Base-by-base conservation (phyloP, 2,888 invertebrate species). In the Copidosoma aretas region DNA sequence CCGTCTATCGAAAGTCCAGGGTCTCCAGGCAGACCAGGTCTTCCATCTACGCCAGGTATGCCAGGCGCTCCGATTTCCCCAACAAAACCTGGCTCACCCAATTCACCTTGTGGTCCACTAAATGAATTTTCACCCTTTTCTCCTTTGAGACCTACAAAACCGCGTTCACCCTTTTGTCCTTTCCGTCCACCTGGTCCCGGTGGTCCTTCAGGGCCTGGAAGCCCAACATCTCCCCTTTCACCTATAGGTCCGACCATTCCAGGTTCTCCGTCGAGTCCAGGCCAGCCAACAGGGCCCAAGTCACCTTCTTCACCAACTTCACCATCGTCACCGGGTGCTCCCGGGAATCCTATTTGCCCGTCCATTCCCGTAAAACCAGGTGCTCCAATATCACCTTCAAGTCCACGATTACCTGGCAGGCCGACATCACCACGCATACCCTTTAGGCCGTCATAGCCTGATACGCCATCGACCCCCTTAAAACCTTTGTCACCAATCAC, bases 161-260 rank as follows among this genome's bases (percentile, higher is more conserved):
- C 94, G 71, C 87, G 87, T 56, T 80, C 80, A 10, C 83, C 83
- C 4, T 78, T 77, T 66, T 88, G 87, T 19, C 94, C 94, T 78
- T 87, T 87, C 53, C 87, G 87, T 21, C 93, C 93, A 1, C 80
- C 72, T 15, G 81, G 74, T 1, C 93, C 93, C 3, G 85, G 78
- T 12, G 74, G 78, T 0, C 93, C 93, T 71, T 85, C 85, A 14
- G 79, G 80, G 19, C 94, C 94, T 1, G 87, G 85, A 1, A 82
- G 77, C 2, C 94, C 94, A 70, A 87, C 87, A 53, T 87, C 84
- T 68, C 95, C 95, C 62, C 88, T 88, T 70, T 88, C 88, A 71
- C 95, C 95, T 19, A 86, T 86, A 80, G 92, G 91, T 74, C 95
- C 95, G 84, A 91, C 91, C 10, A 88, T 84, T 43, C 91, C 91